Evolutionary conservation across 2,113 vertebrate genomes (phyloP).

Genomic region (Chaetops frenatus): DNA sequence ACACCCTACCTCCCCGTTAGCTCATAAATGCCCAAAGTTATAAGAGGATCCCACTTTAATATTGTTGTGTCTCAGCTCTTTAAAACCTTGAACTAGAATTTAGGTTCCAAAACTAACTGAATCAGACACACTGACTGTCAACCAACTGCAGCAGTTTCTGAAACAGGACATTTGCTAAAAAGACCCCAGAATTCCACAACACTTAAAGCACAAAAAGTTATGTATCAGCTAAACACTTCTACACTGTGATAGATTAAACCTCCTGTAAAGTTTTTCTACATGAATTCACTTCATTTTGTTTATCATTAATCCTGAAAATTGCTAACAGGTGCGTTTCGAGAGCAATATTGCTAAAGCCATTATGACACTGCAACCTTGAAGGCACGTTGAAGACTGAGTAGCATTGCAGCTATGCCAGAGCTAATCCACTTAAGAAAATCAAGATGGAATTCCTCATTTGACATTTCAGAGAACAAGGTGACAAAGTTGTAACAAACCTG

Average conservation of each 20-base stretch:
- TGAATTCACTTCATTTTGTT: background rate
- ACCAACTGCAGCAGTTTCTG: background rate
- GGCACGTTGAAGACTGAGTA: background rate
- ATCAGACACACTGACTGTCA: background rate
- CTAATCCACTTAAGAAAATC: conserved; percentile 45
- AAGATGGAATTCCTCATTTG: background rate
- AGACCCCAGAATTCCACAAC: background rate
- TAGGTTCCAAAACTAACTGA: background rate
- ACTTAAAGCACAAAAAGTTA: background rate
- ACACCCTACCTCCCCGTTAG: background rate
- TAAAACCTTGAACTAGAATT: background rate
- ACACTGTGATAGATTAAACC: background rate
- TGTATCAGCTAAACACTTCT: background rate
- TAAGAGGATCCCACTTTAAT: background rate
- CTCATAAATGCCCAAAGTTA: background rate
- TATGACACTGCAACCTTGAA: conserved; percentile 13
- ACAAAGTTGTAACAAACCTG: background rate
- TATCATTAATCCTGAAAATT: background rate
- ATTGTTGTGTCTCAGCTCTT: background rate
- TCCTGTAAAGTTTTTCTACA: background rate
- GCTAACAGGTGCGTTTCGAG: background rate
- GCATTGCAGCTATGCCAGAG: background rate
- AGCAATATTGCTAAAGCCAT: background rate
- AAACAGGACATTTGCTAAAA: background rate
- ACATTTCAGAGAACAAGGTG: background rate